Evolutionary conservation across 1,140 invertebrate genomes (phyloP).

Genomic region (Pararge aegeria): DNA sequence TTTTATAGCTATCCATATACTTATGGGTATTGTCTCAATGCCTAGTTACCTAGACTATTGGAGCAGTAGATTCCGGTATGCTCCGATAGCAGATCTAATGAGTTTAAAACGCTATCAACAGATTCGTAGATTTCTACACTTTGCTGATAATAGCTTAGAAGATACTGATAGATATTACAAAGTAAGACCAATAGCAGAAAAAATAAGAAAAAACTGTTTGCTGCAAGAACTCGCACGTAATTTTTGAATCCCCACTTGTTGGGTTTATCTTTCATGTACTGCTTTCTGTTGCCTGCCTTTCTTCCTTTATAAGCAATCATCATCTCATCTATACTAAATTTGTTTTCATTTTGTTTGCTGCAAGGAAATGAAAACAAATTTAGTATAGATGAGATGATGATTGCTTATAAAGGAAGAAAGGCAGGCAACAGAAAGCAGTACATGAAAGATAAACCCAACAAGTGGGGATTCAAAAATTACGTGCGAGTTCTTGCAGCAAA

Average conservation of each 20-base stretch:
- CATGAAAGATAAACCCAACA: slow-evolving; percentile 41
- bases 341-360: no score
- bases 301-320: slow-evolving; percentile 36
- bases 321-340: slow-evolving; percentile 5
- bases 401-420: slow-evolving; percentile 40
- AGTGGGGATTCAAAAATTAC: slow-evolving; percentile 62
- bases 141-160: slow-evolving; percentile 31
- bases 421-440: slow-evolving; percentile 45
- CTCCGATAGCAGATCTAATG: slow-evolving; percentile 37
- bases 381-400: slow-evolving; percentile 12
- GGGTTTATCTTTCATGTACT: slow-evolving; percentile 44
- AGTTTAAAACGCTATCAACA: slow-evolving; percentile 38
- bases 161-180: slow-evolving; percentile 37
- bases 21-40: slow-evolving; percentile 36
- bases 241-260: slow-evolving; percentile 60
- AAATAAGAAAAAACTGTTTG: slow-evolving; percentile 38
- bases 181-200: slow-evolving; percentile 34
- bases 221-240: slow-evolving; percentile 14
- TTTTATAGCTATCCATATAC: slow-evolving; percentile 33
- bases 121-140: slow-evolving; percentile 40
- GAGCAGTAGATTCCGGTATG: slow-evolving; percentile 22
- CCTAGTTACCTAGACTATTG: slow-evolving; percentile 38
- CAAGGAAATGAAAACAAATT: no score
- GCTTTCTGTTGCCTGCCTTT: slow-evolving; percentile 43
- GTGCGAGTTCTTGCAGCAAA: slow-evolving; percentile 33